phyloP scores from a whole-genome alignment of 2,113 vertebrate genomes.

The Gymnocephalus cernua region DNA sequence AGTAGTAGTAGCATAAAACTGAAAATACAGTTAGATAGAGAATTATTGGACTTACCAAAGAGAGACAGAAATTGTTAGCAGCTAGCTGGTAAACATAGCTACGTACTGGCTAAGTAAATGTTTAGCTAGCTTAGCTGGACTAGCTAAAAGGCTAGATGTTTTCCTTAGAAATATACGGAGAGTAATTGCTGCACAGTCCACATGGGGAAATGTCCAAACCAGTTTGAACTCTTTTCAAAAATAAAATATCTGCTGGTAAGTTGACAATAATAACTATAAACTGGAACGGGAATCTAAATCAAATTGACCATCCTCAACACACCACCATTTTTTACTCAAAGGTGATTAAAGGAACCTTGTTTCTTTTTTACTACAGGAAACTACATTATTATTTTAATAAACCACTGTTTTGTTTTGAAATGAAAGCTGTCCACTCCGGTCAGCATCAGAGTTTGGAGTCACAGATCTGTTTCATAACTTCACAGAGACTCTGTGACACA shows the following conservation, averaged over 20 bases:
- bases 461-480: constrained; percentile 10
- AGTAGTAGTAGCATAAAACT: not conserved
- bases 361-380: constrained; percentile 39
- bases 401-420: constrained; percentile 45
- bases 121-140: not conserved
- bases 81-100: not conserved
- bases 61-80: not conserved
- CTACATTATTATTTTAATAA: constrained; percentile 27
- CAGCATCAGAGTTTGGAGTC: not conserved
- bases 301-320: not conserved
- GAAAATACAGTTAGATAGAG: too few relatives aligned
- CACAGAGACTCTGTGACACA: constrained; percentile 5
- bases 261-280: not conserved
- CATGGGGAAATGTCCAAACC: not conserved
- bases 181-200: not conserved
- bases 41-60: not conserved
- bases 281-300: not conserved
- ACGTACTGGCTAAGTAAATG: not conserved
- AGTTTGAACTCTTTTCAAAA: not conserved
- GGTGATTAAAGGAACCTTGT: constrained; percentile 7
- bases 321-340: not conserved
- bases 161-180: too few relatives aligned
- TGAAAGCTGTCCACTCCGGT: constrained; percentile 23
- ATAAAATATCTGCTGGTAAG: not conserved
- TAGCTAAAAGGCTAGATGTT: not conserved